These are phyloP conservation scores for Amblyjoppa proteus DNA, from an alignment of 2,888 invertebrate species.

Conservation along the genomic window DNA sequence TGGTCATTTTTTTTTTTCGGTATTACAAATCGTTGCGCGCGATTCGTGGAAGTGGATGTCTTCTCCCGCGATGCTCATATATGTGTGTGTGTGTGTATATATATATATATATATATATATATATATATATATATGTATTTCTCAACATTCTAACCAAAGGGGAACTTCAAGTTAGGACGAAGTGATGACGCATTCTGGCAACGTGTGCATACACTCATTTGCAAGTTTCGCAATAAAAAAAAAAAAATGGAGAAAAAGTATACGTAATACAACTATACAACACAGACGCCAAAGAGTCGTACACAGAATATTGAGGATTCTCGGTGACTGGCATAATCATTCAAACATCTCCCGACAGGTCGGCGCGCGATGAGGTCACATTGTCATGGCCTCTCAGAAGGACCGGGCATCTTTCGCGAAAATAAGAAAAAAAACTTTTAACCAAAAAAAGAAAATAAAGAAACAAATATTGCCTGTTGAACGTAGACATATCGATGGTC, in stretches of 20 bases:
- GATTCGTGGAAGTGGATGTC: neutral
- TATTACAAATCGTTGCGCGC: neutral
- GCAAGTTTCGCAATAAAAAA: conserved; percentile 46
- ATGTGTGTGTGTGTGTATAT: neutral
- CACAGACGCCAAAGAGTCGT: neutral
- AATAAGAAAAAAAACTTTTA: neutral
- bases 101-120: neutral
- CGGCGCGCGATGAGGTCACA: conserved; percentile 11
- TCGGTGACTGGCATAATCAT: conserved; percentile 10
- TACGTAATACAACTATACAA: neutral
- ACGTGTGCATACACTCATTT: conserved; percentile 42
- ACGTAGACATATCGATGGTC: neutral
- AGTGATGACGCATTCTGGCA: conserved; percentile 40
- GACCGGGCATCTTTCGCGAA: neutral
- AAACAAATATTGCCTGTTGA: neutral
- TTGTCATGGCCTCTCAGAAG: neutral
- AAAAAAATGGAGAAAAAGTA: neutral
- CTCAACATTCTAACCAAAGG: neutral
- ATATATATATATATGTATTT: neutral
- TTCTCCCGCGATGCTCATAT: neutral
- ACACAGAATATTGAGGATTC: neutral
- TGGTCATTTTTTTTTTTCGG: too few relatives aligned
- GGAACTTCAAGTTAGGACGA: neutral
- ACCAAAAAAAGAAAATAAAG: neutral
- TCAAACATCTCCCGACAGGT: neutral